Conservation (phyloP, 2,113 vertebrate genomes). For the Takifugu flavidus region DNA sequence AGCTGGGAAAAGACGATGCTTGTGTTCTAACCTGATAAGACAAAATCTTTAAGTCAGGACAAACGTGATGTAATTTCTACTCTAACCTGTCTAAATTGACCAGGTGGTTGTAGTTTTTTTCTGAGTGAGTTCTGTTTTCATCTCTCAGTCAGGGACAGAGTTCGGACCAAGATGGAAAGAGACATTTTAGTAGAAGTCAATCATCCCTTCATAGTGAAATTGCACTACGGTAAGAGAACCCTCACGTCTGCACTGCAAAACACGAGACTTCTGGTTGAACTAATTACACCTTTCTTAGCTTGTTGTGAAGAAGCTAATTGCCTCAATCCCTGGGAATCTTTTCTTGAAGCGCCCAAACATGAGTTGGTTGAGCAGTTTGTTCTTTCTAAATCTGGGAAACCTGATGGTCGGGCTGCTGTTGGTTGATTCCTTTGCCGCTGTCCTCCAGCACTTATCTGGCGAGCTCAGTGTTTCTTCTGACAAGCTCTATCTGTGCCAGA, state of each 20-base stretch:
- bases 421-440: background rate
- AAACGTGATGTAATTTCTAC: too few relatives aligned
- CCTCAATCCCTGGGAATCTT: too few relatives aligned
- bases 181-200: constrained; percentile 98
- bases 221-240: constrained; percentile 91
- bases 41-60: too few relatives aligned
- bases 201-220: constrained; percentile 98
- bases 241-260: background rate
- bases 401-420: too few relatives aligned
- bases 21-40: too few relatives aligned
- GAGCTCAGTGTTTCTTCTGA: background rate
- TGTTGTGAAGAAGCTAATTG: too few relatives aligned
- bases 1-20: too few relatives aligned
- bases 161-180: constrained; percentile 97
- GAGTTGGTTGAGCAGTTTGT: background rate
- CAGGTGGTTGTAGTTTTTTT: constrained; percentile 44
- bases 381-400: background rate
- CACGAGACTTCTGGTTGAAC: background rate
- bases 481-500: background rate
- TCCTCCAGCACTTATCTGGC: background rate
- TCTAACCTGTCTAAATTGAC: background rate
- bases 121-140: constrained; percentile 8
- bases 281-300: too few relatives aligned
- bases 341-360: background rate
- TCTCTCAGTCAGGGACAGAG: constrained; percentile 88